Conservation (phyloP, 2,888 invertebrate genomes). For the Neoaliturus tenellus region DNA sequence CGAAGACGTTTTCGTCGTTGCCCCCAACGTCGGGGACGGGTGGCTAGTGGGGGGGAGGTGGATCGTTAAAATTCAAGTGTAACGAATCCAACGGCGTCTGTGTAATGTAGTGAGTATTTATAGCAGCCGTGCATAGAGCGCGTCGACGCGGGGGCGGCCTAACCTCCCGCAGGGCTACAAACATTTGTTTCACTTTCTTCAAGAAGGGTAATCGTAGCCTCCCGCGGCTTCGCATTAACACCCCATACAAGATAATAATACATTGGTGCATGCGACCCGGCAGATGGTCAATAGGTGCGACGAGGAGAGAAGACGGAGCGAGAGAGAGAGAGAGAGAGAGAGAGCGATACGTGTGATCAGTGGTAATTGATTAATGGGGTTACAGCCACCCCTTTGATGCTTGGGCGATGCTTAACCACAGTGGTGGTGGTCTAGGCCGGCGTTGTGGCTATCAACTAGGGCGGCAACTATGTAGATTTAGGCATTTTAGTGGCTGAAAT, state of each 20-base stretch:
- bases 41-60: not conserved
- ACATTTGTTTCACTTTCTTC: constrained; percentile 54
- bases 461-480: no score
- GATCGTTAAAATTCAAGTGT: constrained; percentile 48
- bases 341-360: not conserved
- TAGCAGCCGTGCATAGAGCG: not conserved
- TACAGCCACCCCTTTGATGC: constrained; percentile 6
- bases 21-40: not conserved
- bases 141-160: not conserved
- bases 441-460: not conserved
- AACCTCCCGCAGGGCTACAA: constrained; percentile 12
- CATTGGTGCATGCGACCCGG: constrained; percentile 34
- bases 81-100: constrained; percentile 46
- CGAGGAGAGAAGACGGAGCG: not conserved
- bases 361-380: constrained; percentile 10
- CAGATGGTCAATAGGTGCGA: constrained; percentile 6
- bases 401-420: not conserved
- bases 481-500: no score
- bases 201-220: constrained; percentile 46
- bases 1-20: no score
- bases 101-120: constrained; percentile 46
- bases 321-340: not conserved
- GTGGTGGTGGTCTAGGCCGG: not conserved
- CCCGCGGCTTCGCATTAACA: constrained; percentile 28
- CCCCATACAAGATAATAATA: constrained; percentile 30